phyloP scores from a whole-genome alignment of 2,888 invertebrate genomes.

The Lysandra coridon region DNA sequence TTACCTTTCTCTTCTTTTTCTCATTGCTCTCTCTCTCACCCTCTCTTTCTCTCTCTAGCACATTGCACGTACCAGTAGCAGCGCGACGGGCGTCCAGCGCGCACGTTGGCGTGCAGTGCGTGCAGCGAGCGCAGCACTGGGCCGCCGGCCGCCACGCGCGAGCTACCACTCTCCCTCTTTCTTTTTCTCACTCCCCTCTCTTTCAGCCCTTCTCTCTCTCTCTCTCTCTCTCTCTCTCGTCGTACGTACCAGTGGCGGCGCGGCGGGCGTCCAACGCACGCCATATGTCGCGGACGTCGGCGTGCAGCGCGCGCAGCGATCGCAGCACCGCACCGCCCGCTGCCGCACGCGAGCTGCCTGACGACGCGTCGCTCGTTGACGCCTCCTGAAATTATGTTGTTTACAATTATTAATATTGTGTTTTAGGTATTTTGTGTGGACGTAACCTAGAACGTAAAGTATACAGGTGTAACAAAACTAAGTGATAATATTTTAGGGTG shows the following conservation, averaged over 20 bases:
- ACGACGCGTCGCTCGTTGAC: slow-evolving; percentile 61
- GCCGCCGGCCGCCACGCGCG: slow-evolving; percentile 50
- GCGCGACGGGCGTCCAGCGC: slow-evolving; percentile 37
- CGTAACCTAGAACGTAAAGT: no score
- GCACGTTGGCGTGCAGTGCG: slow-evolving; percentile 51
- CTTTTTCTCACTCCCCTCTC: no score
- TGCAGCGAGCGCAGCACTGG: slow-evolving; percentile 59
- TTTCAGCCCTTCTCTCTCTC: no score
- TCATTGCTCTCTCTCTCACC: no score
- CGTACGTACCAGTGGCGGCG: slow-evolving; percentile 43
- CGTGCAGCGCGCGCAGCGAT: slow-evolving; percentile 50
- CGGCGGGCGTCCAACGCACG: slow-evolving; percentile 47
- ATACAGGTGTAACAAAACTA: no score
- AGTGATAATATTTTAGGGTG: no score
- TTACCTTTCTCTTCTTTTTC: no score
- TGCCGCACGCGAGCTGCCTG: slow-evolving; percentile 51
- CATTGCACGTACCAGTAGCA: no score
- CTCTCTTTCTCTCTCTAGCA: no score
- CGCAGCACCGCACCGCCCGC: slow-evolving; percentile 64
- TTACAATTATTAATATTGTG: neutral
- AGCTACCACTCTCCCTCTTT: slow-evolving; percentile 22
- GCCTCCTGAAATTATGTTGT: slow-evolving; percentile 48
- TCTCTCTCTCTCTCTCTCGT: no score
- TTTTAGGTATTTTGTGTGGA: no score
- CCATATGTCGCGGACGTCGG: slow-evolving; percentile 53